A percentile compares a stretch with the other conserved stretches of the same genome.
Evolutionary conservation across 2,797 vertebrate genomes (phyloP).

Genomic region (Poliocrania exsul): DNA sequence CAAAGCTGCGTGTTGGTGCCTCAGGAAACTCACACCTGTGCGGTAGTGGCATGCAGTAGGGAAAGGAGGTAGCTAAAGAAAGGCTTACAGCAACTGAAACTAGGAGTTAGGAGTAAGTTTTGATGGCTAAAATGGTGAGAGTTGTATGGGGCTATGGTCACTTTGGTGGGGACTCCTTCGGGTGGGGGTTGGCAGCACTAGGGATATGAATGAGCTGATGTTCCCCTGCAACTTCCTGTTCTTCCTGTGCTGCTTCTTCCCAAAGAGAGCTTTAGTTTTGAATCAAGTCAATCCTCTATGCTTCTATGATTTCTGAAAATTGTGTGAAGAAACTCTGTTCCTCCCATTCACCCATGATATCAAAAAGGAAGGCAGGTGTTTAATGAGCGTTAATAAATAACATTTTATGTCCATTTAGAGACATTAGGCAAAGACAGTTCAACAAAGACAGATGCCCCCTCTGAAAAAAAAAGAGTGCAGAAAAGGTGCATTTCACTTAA

Average conservation of each 20-base stretch:
- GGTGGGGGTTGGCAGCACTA: fast-evolving
- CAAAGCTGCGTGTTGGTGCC: not conserved
- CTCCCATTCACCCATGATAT: not conserved
- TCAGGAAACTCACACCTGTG: not conserved
- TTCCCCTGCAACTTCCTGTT: not conserved
- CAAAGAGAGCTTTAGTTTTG: not conserved
- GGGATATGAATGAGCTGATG: not conserved
- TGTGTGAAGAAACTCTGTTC: not conserved
- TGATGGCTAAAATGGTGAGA: not conserved
- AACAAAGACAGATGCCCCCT: not conserved
- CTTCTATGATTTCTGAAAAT: not conserved
- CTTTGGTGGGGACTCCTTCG: not conserved
- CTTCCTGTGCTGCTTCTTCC: not conserved
- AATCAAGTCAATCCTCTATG: not conserved
- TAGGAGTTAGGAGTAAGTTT: not conserved
- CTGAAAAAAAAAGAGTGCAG: not conserved
- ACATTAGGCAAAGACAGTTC: not conserved
- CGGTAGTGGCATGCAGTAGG: not conserved
- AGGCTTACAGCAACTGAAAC: not conserved
- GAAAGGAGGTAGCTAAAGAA: not conserved
- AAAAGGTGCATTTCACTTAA: not conserved
- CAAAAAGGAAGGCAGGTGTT: not conserved
- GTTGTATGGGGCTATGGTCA: not conserved
- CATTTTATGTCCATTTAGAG: constrained; percentile 20
- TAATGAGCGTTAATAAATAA: constrained; percentile 16